Evolutionary conservation across 2,797 vertebrate species (phyloP).

Genomic region (Intellagama lesueurii): DNA sequence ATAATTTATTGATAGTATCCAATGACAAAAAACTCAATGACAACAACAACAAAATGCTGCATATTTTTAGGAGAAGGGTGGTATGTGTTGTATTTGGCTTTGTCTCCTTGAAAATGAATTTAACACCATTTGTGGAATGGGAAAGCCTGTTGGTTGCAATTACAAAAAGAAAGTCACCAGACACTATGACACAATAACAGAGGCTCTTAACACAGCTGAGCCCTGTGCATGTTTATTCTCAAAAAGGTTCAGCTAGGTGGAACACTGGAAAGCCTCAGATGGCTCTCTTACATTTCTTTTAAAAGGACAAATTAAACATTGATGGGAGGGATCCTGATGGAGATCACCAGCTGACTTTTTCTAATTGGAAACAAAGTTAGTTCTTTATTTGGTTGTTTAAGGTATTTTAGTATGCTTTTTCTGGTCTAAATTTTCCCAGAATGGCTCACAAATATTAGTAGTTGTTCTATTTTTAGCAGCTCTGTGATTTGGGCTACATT

Average conservation of each 20-base stretch:
- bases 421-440: not conserved
- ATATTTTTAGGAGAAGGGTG: not conserved
- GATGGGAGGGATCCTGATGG: too few species aligned
- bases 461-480: not conserved
- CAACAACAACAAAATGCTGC: constrained; percentile 6
- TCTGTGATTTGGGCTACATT: too few species aligned
- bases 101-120: constrained; percentile 31
- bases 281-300: too few species aligned
- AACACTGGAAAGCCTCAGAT: too few species aligned
- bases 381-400: too few species aligned
- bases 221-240: too few species aligned
- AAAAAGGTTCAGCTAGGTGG: too few species aligned
- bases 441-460: not conserved
- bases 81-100: not conserved
- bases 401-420: too few species aligned
- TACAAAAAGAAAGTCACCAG: not conserved
- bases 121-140: not conserved
- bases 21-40: not conserved
- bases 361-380: not conserved
- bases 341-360: not conserved
- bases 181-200: not conserved
- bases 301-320: too few species aligned
- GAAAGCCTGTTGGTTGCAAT: not conserved
- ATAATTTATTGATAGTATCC: constrained; percentile 56
- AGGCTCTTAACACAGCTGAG: too few species aligned